Conservation (phyloP, 2,113 vertebrate genomes). For the Psilopsiagon aymara region DNA sequence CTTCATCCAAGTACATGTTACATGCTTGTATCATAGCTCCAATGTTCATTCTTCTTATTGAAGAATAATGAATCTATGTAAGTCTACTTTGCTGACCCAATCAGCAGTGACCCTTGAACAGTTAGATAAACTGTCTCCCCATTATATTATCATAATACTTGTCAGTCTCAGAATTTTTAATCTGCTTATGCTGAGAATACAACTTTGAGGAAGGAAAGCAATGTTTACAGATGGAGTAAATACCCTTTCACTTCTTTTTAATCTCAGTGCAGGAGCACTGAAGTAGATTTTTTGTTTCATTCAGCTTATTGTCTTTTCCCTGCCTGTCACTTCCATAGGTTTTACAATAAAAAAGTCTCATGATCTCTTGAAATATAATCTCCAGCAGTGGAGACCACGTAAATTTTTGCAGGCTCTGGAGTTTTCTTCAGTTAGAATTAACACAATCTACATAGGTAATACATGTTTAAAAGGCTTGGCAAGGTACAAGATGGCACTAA, state of each 20-base stretch:
- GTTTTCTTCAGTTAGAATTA: background rate
- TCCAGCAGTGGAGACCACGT: background rate
- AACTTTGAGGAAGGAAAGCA: background rate
- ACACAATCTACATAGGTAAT: fast-evolving
- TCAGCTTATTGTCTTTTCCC: background rate
- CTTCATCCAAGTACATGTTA: background rate
- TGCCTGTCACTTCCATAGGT: background rate
- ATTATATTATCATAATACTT: background rate
- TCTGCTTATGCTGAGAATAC: background rate
- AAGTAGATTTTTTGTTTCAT: background rate
- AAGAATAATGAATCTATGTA: background rate
- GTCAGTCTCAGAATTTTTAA: background rate
- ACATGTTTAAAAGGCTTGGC: background rate
- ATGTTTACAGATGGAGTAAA: background rate
- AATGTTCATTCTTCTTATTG: background rate
- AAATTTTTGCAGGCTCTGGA: background rate
- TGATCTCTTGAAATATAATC: background rate
- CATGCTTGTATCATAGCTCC: background rate
- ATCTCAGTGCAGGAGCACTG: background rate
- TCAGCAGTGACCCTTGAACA: background rate
- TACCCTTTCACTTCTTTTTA: background rate
- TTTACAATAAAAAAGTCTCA: background rate
- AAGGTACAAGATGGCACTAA: background rate
- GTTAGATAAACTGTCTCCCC: background rate
- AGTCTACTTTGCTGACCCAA: background rate